Base-by-base conservation (phyloP, 2,888 invertebrate genomes). In the Drosophila prostipennis region DNA sequence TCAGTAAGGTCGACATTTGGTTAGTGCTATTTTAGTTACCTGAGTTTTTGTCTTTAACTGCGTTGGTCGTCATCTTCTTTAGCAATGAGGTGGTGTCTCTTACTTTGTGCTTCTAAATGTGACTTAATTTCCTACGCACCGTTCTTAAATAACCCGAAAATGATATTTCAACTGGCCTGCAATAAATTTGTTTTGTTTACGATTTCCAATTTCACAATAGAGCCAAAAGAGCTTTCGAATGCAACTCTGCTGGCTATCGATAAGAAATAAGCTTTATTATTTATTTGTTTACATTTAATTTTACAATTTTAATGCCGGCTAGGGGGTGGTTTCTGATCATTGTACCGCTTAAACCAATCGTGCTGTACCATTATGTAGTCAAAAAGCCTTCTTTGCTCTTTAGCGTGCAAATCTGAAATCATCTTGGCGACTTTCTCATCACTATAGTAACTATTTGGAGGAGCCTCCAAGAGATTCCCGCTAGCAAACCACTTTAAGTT, bases 381-480 rank as follows among this genome's bases (percentile, higher is more conserved):
- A 2, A 74, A 79, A 2, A 81, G 42, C 40, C 72, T 67, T 54
- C 48, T 74, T 3, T 60, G 53, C 46, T 81, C 85, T 0, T 64
- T 60, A 11, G 69, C 26, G 16, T 68, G 74, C 23, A 81, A 23
- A 6, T 73, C 53, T 6, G n/a, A 48, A 8, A 84, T 48, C n/a
- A 10, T 34, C 48, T 60, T 80, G 3, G 49, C 16, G 39, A 87
- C 40, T 3, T 67, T 70, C 10, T 76, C 72, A 13, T 87, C 59
- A 14, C 71, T 81, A 42, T 42, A 81, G 10, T 46, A 52, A 13
- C 68, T 84, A 13, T 65, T 79, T 16, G 48, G 48, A 0, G 87
- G 81, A 1, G 81, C 87, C 43, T 84, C 85, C 13, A 81, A 45
- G 5, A 79, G 23, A 37, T 80, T 76, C 6, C 74, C 77, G 10